Evolutionary conservation across 2,797 vertebrate species (phyloP).

Genomic region (Champsocephalus esox): DNA sequence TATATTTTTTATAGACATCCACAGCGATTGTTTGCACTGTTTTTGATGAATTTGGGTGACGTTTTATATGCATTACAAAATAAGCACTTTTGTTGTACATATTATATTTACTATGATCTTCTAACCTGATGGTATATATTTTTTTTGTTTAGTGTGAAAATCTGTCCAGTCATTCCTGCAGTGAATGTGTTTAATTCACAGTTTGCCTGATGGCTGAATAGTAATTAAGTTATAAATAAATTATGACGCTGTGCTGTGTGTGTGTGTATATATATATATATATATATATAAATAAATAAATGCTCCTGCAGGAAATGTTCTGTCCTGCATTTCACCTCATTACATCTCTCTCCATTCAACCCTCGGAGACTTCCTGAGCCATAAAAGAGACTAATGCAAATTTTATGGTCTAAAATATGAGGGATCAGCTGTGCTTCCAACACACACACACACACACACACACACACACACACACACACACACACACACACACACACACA

Average conservation of each 20-base stretch:
- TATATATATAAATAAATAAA: too few relatives aligned
- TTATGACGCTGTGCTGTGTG: neutral
- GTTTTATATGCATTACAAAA: slow-evolving; percentile 17
- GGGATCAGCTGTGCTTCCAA: slow-evolving; percentile 26
- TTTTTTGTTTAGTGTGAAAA: slow-evolving; percentile 17
- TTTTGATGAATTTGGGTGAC: slow-evolving; percentile 41
- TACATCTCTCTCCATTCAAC: slow-evolving; percentile 44
- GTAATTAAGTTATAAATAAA: slow-evolving; percentile 62
- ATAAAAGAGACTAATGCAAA: slow-evolving; percentile 73
- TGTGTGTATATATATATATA: neutral
- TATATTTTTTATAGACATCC: neutral
- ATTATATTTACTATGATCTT: slow-evolving; percentile 29
- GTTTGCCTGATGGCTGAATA: slow-evolving; percentile 18
- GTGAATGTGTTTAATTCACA: slow-evolving; percentile 11
- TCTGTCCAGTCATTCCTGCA: slow-evolving; percentile 19
- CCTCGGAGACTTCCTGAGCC: slow-evolving; percentile 42
- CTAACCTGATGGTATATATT: slow-evolving; percentile 20
- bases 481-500: slow-evolving; percentile 10
- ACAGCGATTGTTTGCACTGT: slow-evolving; percentile 67
- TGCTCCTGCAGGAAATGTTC: slow-evolving; percentile 60
- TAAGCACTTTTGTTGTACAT: slow-evolving; percentile 68
- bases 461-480: slow-evolving; percentile 14
- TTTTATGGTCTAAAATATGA: slow-evolving; percentile 71
- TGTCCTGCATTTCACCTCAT: slow-evolving; percentile 64
- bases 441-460: slow-evolving; percentile 9